Evolutionary conservation across 2,888 invertebrate species (phyloP).

Genomic region (Oscheius sp.): DNA sequence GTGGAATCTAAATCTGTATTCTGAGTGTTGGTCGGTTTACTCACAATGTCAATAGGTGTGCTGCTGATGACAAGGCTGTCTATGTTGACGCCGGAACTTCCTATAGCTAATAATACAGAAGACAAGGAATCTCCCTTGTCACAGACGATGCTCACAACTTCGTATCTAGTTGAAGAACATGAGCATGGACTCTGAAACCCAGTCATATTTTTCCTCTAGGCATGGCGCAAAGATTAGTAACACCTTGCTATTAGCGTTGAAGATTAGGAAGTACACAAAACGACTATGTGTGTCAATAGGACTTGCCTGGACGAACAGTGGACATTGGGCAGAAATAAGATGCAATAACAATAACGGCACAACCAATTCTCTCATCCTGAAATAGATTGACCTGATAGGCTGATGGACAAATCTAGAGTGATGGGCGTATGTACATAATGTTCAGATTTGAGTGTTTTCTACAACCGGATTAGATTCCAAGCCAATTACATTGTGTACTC

Average conservation of each 20-base stretch:
- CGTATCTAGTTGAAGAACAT: conserved; percentile 61
- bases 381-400: background rate
- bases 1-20: conserved; percentile 48
- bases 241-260: conserved; percentile 6
- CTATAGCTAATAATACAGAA: conserved; percentile 52
- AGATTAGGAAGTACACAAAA: background rate
- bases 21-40: background rate
- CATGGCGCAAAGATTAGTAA: background rate
- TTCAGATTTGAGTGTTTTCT: conserved; percentile 24
- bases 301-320: conserved; percentile 18
- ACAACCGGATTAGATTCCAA: conserved; percentile 25
- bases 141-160: conserved; percentile 61
- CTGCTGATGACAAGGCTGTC: conserved; percentile 64
- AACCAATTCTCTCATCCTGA: conserved; percentile 9
- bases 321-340: conserved; percentile 19
- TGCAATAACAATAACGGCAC: conserved; percentile 9
- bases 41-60: conserved; percentile 52
- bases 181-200: conserved; percentile 57
- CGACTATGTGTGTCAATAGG: background rate
- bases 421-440: conserved; percentile 30
- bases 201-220: background rate
- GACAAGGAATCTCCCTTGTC: conserved; percentile 57
- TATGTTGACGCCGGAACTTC: conserved; percentile 46
- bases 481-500: background rate
- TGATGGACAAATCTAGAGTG: conserved; percentile 6